A percentile compares a stretch with the other conserved stretches of the same genome.
Evolutionary conservation across 2,888 invertebrate genomes (phyloP).

Genomic region (Tachina fera): DNA sequence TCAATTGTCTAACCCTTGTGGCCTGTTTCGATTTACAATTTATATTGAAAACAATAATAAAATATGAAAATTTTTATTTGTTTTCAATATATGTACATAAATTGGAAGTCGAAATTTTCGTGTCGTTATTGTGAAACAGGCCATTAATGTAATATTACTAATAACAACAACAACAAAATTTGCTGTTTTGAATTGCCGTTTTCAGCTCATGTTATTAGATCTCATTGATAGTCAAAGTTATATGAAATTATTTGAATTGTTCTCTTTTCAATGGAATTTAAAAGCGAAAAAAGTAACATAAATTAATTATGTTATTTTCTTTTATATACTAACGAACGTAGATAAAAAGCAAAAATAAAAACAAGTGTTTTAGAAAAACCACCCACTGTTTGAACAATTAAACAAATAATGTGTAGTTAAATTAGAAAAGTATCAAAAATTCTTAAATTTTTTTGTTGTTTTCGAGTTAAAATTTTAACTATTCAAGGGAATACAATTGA

Average conservation of each 20-base stretch:
- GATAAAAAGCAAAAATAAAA: background rate
- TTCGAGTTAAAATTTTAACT: conserved; percentile 4
- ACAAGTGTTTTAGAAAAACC: conserved; percentile 44
- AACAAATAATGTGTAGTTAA: conserved; percentile 17
- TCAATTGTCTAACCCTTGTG: no score
- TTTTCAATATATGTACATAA: no score
- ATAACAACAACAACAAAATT: no score
- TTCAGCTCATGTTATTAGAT: no score
- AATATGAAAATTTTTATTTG: no score
- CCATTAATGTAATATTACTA: no score
- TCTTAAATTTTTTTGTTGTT: background rate
- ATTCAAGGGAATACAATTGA: background rate
- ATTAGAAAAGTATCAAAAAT: background rate
- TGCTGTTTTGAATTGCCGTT: no score
- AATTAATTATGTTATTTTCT: background rate
- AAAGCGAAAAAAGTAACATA: background rate
- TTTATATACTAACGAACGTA: background rate
- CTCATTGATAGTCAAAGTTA: no score
- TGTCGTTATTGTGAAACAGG: no score
- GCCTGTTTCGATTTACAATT: no score
- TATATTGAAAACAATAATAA: no score
- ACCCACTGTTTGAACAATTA: conserved; percentile 12
- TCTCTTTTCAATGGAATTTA: background rate
- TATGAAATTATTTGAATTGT: background rate
- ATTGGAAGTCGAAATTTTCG: no score